Conservation (phyloP, 2,888 invertebrate genomes). For the Brachylomia viminalis region DNA sequence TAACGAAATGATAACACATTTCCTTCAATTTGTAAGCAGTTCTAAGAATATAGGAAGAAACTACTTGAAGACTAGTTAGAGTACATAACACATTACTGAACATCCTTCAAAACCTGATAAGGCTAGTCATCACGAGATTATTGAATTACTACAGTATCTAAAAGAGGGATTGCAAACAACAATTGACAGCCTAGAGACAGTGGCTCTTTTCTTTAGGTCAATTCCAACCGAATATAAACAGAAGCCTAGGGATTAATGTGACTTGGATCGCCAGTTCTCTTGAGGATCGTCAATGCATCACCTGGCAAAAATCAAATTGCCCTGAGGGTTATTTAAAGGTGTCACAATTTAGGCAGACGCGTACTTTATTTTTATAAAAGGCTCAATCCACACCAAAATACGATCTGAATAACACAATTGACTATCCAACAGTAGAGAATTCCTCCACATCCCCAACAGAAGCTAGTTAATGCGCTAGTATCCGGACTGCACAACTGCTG, state of each 20-base stretch:
- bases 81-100: conserved; percentile 22
- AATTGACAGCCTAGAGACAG: not conserved
- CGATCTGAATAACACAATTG: not conserved
- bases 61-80: conserved; percentile 38
- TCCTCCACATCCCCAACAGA: not conserved
- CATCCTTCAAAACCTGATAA: conserved; percentile 13
- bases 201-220: not conserved
- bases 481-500: conserved; percentile 55
- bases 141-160: not conserved
- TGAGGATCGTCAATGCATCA: not conserved
- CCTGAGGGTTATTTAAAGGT: not conserved
- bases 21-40: conserved; percentile 45
- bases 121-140: conserved; percentile 5
- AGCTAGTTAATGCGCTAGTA: conserved; percentile 51
- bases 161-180: not conserved
- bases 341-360: not conserved
- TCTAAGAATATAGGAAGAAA: conserved; percentile 53
- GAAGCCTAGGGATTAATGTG: not conserved
- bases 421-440: not conserved
- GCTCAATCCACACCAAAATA: not conserved
- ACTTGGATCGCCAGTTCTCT: not conserved
- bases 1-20: conserved; percentile 61
- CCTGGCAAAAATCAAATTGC: not conserved
- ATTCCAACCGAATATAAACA: not conserved
- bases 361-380: not conserved